phyloP scores from a whole-genome alignment of 2,113 vertebrate species.

The Zeus faber region DNA sequence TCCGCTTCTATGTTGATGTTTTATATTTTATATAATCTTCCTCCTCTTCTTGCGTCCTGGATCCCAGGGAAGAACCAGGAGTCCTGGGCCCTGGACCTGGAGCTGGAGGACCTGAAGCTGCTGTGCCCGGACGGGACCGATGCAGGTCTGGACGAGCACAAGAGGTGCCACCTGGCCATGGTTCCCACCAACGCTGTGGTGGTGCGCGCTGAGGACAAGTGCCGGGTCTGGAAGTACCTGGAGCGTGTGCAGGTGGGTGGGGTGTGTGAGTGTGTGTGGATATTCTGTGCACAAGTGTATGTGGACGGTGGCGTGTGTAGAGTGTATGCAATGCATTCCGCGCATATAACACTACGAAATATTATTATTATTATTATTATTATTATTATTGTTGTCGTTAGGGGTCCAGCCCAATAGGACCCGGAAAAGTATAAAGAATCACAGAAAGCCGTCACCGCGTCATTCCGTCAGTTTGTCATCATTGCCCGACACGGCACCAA shows the following conservation, averaged over 20 bases:
- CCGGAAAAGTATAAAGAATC: no score
- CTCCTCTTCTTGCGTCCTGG: background rate
- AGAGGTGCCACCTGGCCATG: constrained; percentile 72
- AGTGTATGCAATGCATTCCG: no score
- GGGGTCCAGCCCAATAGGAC: no score
- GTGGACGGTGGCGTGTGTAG: constrained; percentile 12
- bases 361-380: no score
- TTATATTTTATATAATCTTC: no score
- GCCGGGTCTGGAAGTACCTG: constrained; percentile 77
- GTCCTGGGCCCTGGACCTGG: constrained; percentile 79
- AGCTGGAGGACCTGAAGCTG: constrained; percentile 79
- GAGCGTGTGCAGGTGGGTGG: constrained; percentile 74
- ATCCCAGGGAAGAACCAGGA: constrained; percentile 75
- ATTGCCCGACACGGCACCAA: no score
- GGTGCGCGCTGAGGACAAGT: constrained; percentile 75
- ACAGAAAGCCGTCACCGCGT: no score
- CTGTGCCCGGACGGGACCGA: constrained; percentile 75
- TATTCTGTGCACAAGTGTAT: background rate
- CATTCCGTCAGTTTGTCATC: no score
- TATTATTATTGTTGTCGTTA: no score
- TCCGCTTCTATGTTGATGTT: no score
- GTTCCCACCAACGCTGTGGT: constrained; percentile 76
- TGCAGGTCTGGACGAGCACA: constrained; percentile 55
- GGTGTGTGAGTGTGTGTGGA: background rate
- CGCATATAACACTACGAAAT: no score